Evolutionary conservation across 2,113 vertebrate species (phyloP), one percentile per base, ranked within the genome.

Genomic region (Sakesphorus luctuosus): DNA sequence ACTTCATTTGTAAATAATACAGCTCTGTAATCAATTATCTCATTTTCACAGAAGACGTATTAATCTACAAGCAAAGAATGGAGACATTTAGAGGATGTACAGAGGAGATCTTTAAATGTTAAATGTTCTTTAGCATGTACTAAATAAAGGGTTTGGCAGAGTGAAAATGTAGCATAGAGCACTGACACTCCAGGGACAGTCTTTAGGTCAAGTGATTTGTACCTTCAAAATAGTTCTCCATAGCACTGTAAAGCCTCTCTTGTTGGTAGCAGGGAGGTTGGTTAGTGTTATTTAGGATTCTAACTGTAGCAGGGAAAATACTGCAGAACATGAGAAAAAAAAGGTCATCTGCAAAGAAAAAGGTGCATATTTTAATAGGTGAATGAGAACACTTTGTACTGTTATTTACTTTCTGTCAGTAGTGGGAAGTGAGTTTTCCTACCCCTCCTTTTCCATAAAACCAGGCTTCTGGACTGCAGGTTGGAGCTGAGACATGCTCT

Each of bases 21-120:
- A 78, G 93, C 87, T 96, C 95, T 96, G 93, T 95, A 98, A 96
- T 97, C 96, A 98, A 98, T 98, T 97, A 97, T 97, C 93, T 96
- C 80, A 94, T 98, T 98, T 97, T 97, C 95, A 91, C 89, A 97
- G 94, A 96, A 97, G 97, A 95, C 93, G 91, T 84, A 97, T 97
- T 97, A 94, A 97, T 95, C 92, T 95, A 88, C 94, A 96, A 97
- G 94, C 94, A 95, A 93, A 94, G 94, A 94, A 97, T 90, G 52
- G 75, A 95, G 84, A 95, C 94, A 97, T 96, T 96, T 97, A 96
- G 84, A 94, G 75, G 89, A 95, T 96, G 91, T 93, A 94, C 84
- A 95, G 96, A 91, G 49, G 73, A 65, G 76, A 93, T 97, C 84
- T 97, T 97, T 96, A 97, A 97, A 96, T 98, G 94, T 89, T 97